phyloP scores from a whole-genome alignment of 2,888 invertebrate species.

The Podotricha telesiphe region DNA sequence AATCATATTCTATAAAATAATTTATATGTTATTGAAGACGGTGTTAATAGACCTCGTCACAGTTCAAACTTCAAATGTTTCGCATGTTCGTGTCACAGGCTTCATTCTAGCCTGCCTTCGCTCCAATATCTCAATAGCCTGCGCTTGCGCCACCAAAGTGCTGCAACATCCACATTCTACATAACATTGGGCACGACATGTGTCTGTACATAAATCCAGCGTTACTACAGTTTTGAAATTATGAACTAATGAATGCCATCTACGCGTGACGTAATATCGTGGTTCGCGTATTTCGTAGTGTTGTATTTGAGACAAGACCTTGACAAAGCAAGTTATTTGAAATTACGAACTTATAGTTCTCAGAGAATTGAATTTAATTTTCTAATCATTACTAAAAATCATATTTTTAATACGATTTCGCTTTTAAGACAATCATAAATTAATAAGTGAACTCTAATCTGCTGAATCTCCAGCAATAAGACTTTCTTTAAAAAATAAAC shows the following conservation, averaged over 20 bases:
- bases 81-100: conserved; percentile 22
- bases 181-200: conserved; percentile 36
- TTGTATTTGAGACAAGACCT: conserved; percentile 3
- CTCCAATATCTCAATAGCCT: conserved; percentile 39
- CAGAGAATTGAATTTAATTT: too few species aligned
- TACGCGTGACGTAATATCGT: conserved; percentile 10
- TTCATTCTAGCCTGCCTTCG: conserved; percentile 33
- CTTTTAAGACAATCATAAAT: too few species aligned
- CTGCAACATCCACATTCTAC: conserved; percentile 42
- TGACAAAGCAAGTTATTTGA: conserved; percentile 1
- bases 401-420: too few species aligned
- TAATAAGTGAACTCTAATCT: too few species aligned
- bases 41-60: neutral
- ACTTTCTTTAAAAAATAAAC: too few species aligned
- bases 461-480: too few species aligned
- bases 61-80: conserved; percentile 13
- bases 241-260: conserved; percentile 32
- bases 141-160: conserved; percentile 30
- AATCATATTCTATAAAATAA: neutral
- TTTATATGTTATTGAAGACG: neutral
- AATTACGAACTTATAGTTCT: neutral
- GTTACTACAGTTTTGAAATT: conserved; percentile 37
- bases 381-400: too few species aligned
- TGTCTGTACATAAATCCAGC: conserved; percentile 24
- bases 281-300: conserved; percentile 7